Evolutionary conservation across 2,113 vertebrate species (phyloP).

Genomic region (Polypterus senegalus): DNA sequence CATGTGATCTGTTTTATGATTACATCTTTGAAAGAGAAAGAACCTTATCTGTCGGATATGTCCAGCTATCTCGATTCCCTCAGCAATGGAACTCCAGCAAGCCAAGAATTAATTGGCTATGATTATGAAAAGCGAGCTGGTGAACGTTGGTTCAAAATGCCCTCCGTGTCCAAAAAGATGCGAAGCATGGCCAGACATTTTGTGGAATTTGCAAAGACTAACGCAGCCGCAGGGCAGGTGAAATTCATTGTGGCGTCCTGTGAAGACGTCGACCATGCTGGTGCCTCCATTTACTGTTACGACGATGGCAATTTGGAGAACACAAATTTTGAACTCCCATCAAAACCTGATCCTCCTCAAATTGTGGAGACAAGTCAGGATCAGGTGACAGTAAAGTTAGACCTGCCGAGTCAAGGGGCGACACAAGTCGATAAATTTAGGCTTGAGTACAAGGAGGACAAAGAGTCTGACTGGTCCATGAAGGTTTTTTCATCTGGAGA

Average conservation of each 20-base stretch:
- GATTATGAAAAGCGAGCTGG: not conserved
- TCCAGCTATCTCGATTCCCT: constrained; percentile 5
- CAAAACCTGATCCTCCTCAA: not conserved
- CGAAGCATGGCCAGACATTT: not conserved
- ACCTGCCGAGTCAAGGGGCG: not conserved
- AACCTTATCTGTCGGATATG: constrained; percentile 13
- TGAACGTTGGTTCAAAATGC: not conserved
- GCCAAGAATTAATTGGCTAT: not conserved
- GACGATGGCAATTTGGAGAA: constrained; percentile 5
- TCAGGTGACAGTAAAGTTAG: not conserved
- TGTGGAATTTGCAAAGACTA: not conserved
- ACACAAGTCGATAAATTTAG: not conserved
- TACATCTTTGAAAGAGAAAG: constrained; percentile 14
- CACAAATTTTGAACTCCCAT: constrained; percentile 14
- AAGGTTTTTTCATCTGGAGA: not conserved
- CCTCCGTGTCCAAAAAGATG: not conserved
- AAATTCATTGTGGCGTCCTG: constrained; percentile 15
- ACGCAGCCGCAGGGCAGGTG: not conserved
- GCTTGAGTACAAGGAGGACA: constrained; percentile 1
- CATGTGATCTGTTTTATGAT: constrained; percentile 21
- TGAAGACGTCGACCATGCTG: constrained; percentile 2
- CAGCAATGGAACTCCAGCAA: not conserved
- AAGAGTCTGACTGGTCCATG: constrained; percentile 8
- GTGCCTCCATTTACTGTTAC: constrained; percentile 16
- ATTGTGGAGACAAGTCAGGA: not conserved